These are phyloP conservation scores for Calonectris borealis DNA, from an alignment of 2,113 vertebrate species.

Conservation along the genomic window DNA sequence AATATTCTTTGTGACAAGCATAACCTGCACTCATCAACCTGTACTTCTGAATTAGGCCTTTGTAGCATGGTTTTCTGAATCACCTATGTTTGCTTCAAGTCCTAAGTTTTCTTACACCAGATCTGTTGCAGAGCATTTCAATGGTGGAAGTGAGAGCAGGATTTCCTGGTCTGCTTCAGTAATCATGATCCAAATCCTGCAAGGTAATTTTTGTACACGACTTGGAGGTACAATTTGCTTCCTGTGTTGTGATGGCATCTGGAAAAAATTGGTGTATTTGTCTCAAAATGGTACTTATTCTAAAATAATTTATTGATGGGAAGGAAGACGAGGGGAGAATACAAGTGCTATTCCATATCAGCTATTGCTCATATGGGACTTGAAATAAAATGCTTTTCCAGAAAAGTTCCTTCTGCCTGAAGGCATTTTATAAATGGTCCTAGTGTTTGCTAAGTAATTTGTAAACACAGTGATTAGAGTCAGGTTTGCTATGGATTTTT, in stretches of 20 bases:
- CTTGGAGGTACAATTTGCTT: neutral
- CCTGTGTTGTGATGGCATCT: neutral
- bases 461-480: neutral
- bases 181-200: neutral
- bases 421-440: neutral
- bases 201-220: neutral
- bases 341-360: neutral
- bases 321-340: neutral
- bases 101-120: neutral
- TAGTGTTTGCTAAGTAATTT: neutral
- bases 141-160: neutral
- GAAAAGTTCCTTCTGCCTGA: neutral
- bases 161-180: neutral
- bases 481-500: neutral
- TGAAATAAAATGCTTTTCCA: constrained; percentile 7
- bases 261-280: neutral
- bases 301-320: neutral
- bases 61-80: neutral
- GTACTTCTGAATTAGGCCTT: neutral
- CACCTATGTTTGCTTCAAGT: neutral
- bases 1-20: neutral
- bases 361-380: neutral
- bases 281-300: neutral
- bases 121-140: neutral
- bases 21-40: neutral